These are phyloP conservation scores for Acanthurus leucopareius DNA, from an alignment of 2,797 vertebrate species.

Conservation along the genomic window DNA sequence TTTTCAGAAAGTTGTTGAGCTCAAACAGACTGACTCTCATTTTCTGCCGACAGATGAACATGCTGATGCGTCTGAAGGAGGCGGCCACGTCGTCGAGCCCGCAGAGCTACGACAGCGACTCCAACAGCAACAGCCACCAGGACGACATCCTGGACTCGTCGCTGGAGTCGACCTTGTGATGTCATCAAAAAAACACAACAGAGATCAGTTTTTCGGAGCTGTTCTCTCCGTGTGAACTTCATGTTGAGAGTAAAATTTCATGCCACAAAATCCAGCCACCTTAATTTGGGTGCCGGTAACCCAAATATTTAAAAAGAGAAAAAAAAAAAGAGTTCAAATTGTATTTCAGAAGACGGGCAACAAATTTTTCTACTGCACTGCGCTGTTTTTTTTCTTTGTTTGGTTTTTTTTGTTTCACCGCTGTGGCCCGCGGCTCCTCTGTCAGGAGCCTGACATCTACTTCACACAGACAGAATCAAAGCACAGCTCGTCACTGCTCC, in stretches of 20 bases:
- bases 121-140: slow-evolving; percentile 97
- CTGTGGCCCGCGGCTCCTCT: slow-evolving; percentile 76
- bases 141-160: slow-evolving; percentile 97
- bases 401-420: slow-evolving; percentile 68
- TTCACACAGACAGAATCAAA: slow-evolving; percentile 62
- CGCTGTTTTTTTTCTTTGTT: slow-evolving; percentile 29
- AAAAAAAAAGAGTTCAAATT: slow-evolving; percentile 23
- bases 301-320: slow-evolving; percentile 60
- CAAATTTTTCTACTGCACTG: slow-evolving; percentile 81
- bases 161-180: slow-evolving; percentile 95
- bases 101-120: slow-evolving; percentile 99
- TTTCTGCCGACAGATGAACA: slow-evolving; percentile 91
- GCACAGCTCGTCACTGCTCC: slow-evolving; percentile 76
- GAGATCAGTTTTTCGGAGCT: slow-evolving; percentile 23
- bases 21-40: not conserved
- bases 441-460: slow-evolving; percentile 59
- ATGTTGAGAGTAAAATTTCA: slow-evolving; percentile 27
- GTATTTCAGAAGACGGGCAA: slow-evolving; percentile 62
- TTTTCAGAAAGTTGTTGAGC: too few relatives aligned
- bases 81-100: slow-evolving; percentile 97
- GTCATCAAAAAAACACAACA: not conserved
- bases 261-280: slow-evolving; percentile 82
- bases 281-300: slow-evolving; percentile 89
- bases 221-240: slow-evolving; percentile 37
- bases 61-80: slow-evolving; percentile 98